Evolutionary conservation across 1,140 invertebrate species (phyloP), one percentile per base, ranked within the genome.

Genomic region (Cyrtorhinus lividipennis): DNA sequence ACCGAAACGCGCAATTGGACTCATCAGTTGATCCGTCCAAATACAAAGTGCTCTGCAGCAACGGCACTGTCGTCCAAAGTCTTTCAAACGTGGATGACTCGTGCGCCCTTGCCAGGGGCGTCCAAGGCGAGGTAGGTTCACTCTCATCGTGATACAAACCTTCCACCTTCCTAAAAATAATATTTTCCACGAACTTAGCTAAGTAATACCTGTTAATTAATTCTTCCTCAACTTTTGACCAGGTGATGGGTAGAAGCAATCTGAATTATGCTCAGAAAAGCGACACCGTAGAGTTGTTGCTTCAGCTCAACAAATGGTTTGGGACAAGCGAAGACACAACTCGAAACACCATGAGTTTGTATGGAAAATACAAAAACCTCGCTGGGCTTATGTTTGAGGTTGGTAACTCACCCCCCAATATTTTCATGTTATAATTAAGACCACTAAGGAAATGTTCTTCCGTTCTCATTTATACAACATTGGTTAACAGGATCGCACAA

Each of bases 291-390:
- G 58, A 59, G 38, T 23, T 59, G 27, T 30, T 59, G n/a, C 24
- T 59, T 2, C 58, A 59, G 38, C 58, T 59, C 10, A 59, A 59
- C 24, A 26, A 30, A n/a, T 59, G 58, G 58, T 59, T 59, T 22
- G 58, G 58, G 38, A 59, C 25, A 27, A 59, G n/a, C 5, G 27
- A 30, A 27, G 24, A 59, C 2, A 59, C 58, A 5, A 30, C 12
- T 15, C n/a, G 24, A n/a, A 18, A n/a, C 26, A 24, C 38, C 58
- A 59, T 59, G n/a, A 26, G 58, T 5, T 18, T 59, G 24, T 59
- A 18, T 27, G 58, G 24, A 15, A 30, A 26, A 26, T 27, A 30
- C n/a, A 30, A 59, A 30, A 23, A 26, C 15, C 24, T 18, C 10
- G 24, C 3, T 13, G 27, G 27, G 10, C 25, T 59, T 26, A 12